phyloP scores from a whole-genome alignment of 2,888 invertebrate species.

The Ceramica pisi region DNA sequence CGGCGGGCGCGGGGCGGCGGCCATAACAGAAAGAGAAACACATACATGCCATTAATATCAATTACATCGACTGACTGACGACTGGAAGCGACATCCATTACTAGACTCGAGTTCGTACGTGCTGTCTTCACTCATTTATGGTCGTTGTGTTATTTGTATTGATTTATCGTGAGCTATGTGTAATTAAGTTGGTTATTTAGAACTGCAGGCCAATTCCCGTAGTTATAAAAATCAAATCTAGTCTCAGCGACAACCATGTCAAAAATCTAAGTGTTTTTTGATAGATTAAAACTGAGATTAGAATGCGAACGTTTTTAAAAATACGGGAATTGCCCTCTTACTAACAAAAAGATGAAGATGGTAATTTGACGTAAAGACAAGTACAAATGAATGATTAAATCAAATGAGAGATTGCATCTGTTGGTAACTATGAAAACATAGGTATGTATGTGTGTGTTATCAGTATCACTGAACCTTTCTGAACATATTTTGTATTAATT shows the following conservation, averaged over 20 bases:
- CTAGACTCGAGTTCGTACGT: slow-evolving; percentile 65
- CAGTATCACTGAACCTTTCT: no score
- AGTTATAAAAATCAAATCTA: not conserved
- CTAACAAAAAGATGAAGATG: not conserved
- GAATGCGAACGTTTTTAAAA: not conserved
- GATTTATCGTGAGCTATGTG: slow-evolving; percentile 14
- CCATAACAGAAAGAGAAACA: slow-evolving; percentile 82
- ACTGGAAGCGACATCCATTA: slow-evolving; percentile 52
- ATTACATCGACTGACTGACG: slow-evolving; percentile 60
- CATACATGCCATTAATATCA: slow-evolving; percentile 88
- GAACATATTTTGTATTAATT: not conserved
- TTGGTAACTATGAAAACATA: not conserved
- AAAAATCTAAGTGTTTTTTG: not conserved
- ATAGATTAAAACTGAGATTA: not conserved
- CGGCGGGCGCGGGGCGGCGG: slow-evolving; percentile 73
- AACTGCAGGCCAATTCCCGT: not conserved
- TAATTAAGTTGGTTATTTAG: not conserved
- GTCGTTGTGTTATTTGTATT: slow-evolving; percentile 6
- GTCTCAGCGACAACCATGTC: not conserved
- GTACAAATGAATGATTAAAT: not conserved
- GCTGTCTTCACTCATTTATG: slow-evolving; percentile 88
- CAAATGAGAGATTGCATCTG: not conserved
- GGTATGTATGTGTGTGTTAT: slow-evolving; percentile 5
- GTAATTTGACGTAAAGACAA: not conserved
- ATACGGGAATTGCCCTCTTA: not conserved